Evolutionary conservation across 1,140 invertebrate genomes (phyloP).

Genomic region (Maconellicoccus hirsutus): DNA sequence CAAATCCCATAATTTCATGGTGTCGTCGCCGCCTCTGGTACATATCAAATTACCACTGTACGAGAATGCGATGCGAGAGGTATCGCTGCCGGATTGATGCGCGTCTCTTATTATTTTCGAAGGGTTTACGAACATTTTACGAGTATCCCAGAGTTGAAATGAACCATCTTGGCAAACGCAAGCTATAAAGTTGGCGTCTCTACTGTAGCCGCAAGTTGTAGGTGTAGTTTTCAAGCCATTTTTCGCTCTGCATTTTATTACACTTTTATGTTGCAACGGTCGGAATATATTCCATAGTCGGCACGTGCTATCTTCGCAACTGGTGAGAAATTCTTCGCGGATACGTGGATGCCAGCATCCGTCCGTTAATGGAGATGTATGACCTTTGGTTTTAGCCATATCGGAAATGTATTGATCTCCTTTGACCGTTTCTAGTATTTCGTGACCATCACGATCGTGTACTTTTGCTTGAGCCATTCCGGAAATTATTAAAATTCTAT

Average conservation of each 20-base stretch:
- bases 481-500: conserved; percentile 86
- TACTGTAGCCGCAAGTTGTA: conserved; percentile 67
- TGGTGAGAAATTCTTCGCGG: conserved; percentile 89
- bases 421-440: conserved; percentile 89
- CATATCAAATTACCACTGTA: conserved; percentile 71
- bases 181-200: conserved; percentile 79
- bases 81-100: conserved; percentile 69
- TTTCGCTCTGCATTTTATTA: conserved; percentile 81
- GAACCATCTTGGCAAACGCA: conserved; percentile 91
- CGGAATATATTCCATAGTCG: conserved; percentile 78
- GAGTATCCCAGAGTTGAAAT: conserved; percentile 94
- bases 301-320: conserved; percentile 82
- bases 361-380: conserved; percentile 78
- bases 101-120: conserved; percentile 61
- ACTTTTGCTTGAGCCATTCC: conserved; percentile 87
- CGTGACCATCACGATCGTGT: conserved; percentile 89
- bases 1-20: conserved; percentile 90
- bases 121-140: conserved; percentile 70
- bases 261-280: conserved; percentile 60
- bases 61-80: conserved; percentile 74
- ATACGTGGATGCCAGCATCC: conserved; percentile 89
- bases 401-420: conserved; percentile 95
- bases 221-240: conserved; percentile 83
- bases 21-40: conserved; percentile 80
- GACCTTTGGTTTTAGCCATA: conserved; percentile 89